Evolutionary conservation across 2,113 vertebrate species (phyloP), one percentile per base, ranked within the genome.

Genomic region (Salvelinus sp.): DNA sequence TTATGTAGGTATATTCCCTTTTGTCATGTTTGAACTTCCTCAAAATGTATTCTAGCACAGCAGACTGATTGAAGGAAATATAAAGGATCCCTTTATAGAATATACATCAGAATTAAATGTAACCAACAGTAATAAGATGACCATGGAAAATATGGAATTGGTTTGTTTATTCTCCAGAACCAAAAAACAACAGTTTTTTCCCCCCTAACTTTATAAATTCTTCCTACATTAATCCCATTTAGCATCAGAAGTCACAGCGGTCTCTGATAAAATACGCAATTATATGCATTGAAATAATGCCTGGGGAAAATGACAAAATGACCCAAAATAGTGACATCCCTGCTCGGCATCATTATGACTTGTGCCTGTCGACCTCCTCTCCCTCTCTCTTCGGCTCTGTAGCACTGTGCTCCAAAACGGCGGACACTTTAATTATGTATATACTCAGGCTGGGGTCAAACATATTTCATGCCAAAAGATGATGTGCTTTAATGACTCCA

Each of bases 341-440:
- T 77, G 84, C 87, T 79, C 84, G 80, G 79, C 73, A 91, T 87
- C 87, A 88, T 88, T 87, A 90, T 82, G 79, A 84, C 89, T 91
- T 83, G 87, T 81, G 84, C 87, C 89, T 91, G 88, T 91, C 88
- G 82, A 85, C 88, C 87, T 81, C 79, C 88, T 85, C 30, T 80
- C 78, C 65, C 84, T 54, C 69, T 62, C 69, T 22, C 76, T 81
- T 83, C 76, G 76, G 82, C 86, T 88, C 82, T 18, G 65, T 77
- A 76, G 86, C 85, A 64, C 87, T 73, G 83, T n/a, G n/a, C n/a
- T n/a, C n/a, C n/a, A n/a, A n/a, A n/a, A n/a, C n/a, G n/a, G n/a
- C n/a, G n/a, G n/a, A n/a, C n/a, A n/a, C n/a, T n/a, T 93, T 94
- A 94, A 94, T 94, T 94, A 93, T 90, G 93, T 92, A 93, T 93